Evolutionary conservation across 2,888 invertebrate genomes (phyloP).

Genomic region (Keiferia lycopersicella): DNA sequence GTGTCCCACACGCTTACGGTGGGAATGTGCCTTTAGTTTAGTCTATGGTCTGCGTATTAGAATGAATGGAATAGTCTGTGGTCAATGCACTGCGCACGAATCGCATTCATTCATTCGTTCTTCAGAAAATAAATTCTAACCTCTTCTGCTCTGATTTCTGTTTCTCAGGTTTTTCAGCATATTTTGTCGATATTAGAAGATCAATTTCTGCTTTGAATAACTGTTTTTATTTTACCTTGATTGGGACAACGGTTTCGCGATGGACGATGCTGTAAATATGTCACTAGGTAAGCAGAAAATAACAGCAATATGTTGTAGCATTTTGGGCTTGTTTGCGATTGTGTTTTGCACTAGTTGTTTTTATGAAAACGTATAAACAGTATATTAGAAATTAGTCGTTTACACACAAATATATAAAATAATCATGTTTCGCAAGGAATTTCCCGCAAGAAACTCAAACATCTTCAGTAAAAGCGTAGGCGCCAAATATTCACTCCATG

Average conservation of each 20-base stretch:
- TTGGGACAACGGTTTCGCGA: constrained; percentile 31
- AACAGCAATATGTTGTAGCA: background rate
- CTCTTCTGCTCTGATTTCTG: background rate
- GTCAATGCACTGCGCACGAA: background rate
- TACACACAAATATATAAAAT: background rate
- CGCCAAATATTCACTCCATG: constrained; percentile 5
- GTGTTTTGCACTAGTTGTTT: background rate
- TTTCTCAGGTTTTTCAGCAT: background rate
- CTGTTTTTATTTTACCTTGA: background rate
- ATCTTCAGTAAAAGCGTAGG: constrained; percentile 17
- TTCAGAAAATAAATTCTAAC: constrained; percentile 24
- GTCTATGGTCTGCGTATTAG: background rate
- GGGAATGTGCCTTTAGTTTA: background rate
- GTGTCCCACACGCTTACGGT: too few relatives aligned
- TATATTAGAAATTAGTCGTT: background rate
- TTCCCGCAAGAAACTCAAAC: background rate
- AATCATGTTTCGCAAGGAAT: background rate
- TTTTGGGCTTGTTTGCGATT: constrained; percentile 24
- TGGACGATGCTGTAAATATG: constrained; percentile 72
- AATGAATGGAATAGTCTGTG: background rate
- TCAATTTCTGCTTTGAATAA: background rate
- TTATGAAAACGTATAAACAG: background rate
- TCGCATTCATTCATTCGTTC: constrained; percentile 4
- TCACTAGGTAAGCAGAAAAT: constrained; percentile 59
- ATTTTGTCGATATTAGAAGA: constrained; percentile 4